Evolutionary conservation across 2,888 invertebrate genomes (phyloP).

Genomic region (Tuta absoluta): DNA sequence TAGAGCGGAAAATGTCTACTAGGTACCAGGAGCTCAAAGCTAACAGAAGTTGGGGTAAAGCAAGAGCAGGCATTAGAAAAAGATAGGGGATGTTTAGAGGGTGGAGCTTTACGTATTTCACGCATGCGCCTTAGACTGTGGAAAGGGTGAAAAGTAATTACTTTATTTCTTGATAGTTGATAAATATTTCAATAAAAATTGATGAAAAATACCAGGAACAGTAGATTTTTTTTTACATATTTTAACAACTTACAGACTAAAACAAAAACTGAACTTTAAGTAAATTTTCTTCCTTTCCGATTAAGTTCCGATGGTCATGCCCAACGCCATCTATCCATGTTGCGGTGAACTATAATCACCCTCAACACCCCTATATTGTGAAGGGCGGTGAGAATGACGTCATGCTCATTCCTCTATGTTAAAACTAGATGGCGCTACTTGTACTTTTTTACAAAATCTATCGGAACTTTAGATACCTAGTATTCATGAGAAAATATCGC

Average conservation of each 20-base stretch:
- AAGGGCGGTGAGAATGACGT: neutral
- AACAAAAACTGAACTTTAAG: too few relatives aligned
- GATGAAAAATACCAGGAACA: too few relatives aligned
- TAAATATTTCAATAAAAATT: neutral
- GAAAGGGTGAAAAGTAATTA: neutral
- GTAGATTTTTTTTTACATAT: too few relatives aligned
- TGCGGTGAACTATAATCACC: neutral
- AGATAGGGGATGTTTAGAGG: constrained; percentile 50
- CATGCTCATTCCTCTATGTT: too few relatives aligned
- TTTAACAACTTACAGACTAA: too few relatives aligned
- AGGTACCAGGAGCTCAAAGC: constrained; percentile 63
- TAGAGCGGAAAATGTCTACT: constrained; percentile 81
- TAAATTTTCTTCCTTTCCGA: too few relatives aligned
- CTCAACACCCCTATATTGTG: neutral
- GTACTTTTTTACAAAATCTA: neutral
- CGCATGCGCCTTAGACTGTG: constrained; percentile 48
- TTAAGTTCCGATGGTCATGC: neutral
- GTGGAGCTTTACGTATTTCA: constrained; percentile 50
- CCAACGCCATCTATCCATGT: constrained; percentile 6
- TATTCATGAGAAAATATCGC: too few relatives aligned
- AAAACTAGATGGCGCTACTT: constrained; percentile 1
- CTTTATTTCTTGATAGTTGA: neutral
- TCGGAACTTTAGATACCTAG: too few relatives aligned
- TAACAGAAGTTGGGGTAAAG: constrained; percentile 31
- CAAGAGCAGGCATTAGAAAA: constrained; percentile 47